Conservation (phyloP, 2,797 vertebrate genomes). For the Monodelphis domestica region DNA sequence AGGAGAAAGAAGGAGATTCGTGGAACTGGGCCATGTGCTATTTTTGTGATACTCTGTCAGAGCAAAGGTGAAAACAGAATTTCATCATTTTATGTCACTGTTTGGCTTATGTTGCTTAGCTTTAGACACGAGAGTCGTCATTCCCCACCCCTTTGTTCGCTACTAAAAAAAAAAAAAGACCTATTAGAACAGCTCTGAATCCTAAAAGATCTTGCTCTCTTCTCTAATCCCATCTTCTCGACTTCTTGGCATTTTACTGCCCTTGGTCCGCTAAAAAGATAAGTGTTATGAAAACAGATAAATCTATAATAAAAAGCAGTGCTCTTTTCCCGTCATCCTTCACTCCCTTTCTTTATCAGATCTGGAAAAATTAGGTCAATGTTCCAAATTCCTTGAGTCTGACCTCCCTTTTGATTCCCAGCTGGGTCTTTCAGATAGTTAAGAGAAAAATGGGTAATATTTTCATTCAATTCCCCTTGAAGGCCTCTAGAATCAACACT, state of each 20-base stretch:
- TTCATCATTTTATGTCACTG: conserved; percentile 76
- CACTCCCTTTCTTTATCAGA: conserved; percentile 44
- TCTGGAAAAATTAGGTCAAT: conserved; percentile 68
- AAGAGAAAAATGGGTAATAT: conserved; percentile 66
- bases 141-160: not conserved
- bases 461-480: conserved; percentile 67
- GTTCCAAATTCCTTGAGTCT: conserved; percentile 70
- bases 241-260: not conserved
- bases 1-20: conserved; percentile 70
- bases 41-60: conserved; percentile 84
- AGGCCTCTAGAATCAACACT: conserved; percentile 48
- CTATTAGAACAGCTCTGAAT: conserved; percentile 32
- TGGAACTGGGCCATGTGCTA: conserved; percentile 86
- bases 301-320: not conserved
- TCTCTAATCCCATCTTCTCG: conserved; percentile 16
- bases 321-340: not conserved
- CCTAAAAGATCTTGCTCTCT: not conserved
- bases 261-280: conserved; percentile 34
- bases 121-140: conserved; percentile 35
- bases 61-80: conserved; percentile 82
- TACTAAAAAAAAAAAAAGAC: conserved; percentile 49
- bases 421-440: conserved; percentile 35
- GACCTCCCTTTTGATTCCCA: conserved; percentile 51
- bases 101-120: conserved; percentile 68
- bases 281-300: conserved; percentile 43